These are phyloP conservation scores for Mercenaria mercenaria DNA, from an alignment of 1,140 invertebrate species.

Conservation along the genomic window DNA sequence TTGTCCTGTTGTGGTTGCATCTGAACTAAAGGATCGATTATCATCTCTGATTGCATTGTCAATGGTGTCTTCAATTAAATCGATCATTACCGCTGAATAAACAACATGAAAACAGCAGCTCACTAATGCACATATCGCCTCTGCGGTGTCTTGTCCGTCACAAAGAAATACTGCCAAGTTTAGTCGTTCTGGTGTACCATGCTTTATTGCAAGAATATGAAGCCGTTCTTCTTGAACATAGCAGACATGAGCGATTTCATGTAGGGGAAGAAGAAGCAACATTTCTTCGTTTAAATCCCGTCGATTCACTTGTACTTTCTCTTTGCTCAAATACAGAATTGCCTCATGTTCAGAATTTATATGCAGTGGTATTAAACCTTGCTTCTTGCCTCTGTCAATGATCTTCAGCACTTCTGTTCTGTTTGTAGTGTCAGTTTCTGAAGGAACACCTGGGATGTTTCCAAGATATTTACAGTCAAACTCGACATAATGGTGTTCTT, in stretches of 20 bases:
- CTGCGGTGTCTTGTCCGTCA: constrained; percentile 69
- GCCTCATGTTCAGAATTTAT: constrained; percentile 76
- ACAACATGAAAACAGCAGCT: constrained; percentile 82
- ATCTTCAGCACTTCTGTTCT: constrained; percentile 84
- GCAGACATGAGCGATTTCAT: constrained; percentile 85
- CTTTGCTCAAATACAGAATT: constrained; percentile 80
- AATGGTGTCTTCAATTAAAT: constrained; percentile 74
- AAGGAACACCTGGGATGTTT: constrained; percentile 80
- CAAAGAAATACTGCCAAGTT: constrained; percentile 49
- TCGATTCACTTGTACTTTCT: constrained; percentile 81
- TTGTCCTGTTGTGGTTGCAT: background rate
- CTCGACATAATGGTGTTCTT: constrained; percentile 35
- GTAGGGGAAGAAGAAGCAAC: constrained; percentile 81
- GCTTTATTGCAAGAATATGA: constrained; percentile 84
- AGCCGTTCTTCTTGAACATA: constrained; percentile 85
- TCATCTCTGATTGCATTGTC: constrained; percentile 36
- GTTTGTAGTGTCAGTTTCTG: constrained; percentile 84
- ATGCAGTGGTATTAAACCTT: constrained; percentile 78
- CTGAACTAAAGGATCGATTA: constrained; percentile 29
- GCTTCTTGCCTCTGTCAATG: constrained; percentile 84
- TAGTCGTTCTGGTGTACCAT: constrained; percentile 77
- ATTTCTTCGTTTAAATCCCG: constrained; percentile 78
- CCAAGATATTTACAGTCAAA: constrained; percentile 80
- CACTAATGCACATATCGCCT: constrained; percentile 82
- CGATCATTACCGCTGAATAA: constrained; percentile 81